These are phyloP conservation scores for Rhinichthys klamathensis DNA, from an alignment of 2,113 vertebrate species.

Conservation along the genomic window DNA sequence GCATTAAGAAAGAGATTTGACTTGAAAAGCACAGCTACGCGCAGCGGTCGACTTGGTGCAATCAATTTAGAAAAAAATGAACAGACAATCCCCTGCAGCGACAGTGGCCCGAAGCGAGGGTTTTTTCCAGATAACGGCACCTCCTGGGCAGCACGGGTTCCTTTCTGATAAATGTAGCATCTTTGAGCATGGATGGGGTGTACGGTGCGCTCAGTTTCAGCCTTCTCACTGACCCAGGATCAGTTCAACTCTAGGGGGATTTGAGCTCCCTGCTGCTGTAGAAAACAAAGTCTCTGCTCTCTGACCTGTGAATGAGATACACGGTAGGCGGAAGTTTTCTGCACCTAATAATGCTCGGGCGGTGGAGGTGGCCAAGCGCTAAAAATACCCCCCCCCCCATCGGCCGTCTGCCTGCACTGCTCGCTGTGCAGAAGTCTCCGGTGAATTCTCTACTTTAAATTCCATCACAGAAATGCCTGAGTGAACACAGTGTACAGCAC, in stretches of 20 bases:
- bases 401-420: neutral
- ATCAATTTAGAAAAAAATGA: conserved; percentile 10
- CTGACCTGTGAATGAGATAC: conserved; percentile 53
- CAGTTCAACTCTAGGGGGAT: conserved; percentile 37
- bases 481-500: conserved; percentile 29
- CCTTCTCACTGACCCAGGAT: conserved; percentile 14
- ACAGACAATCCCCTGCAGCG: neutral
- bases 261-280: conserved; percentile 37
- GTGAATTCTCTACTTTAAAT: conserved; percentile 49
- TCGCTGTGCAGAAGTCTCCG: conserved; percentile 26
- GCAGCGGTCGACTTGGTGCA: neutral
- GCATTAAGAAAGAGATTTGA: neutral
- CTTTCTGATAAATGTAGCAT: conserved; percentile 35
- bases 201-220: neutral
- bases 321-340: conserved; percentile 34
- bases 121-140: neutral
- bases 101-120: neutral
- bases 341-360: conserved; percentile 45
- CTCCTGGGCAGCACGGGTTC: neutral
- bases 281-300: conserved; percentile 53
- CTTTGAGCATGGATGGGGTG: neutral
- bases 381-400: conserved; percentile 40
- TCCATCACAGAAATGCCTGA: conserved; percentile 46
- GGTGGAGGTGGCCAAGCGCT: conserved; percentile 44
- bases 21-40: neutral